A percentile compares a stretch with the other conserved stretches of the same genome.
phyloP scores from a whole-genome alignment of 2,888 invertebrate species.

The Vannuccia rotundouncinata region DNA sequence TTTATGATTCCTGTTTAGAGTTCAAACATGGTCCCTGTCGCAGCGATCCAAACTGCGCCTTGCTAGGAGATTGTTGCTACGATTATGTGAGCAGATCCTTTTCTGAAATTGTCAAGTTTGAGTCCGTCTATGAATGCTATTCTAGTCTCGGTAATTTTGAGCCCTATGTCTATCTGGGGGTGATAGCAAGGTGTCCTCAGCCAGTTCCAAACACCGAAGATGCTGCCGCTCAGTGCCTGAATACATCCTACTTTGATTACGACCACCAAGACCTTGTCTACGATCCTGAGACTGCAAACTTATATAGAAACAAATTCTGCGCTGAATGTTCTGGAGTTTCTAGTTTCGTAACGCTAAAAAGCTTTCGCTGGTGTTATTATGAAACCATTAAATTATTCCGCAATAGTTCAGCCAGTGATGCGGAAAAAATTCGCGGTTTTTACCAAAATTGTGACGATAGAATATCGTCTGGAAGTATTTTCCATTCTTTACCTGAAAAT shows the following conservation, averaged over 20 bases:
- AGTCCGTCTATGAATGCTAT: background rate
- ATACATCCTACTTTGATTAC: background rate
- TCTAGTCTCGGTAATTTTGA: too few species aligned
- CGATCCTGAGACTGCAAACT: background rate
- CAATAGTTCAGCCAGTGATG: background rate
- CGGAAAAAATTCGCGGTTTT: background rate
- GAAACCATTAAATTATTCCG: background rate
- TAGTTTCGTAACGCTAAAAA: background rate
- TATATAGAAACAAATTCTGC: background rate
- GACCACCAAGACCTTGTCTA: background rate
- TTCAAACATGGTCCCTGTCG: background rate
- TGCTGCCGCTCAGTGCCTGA: background rate
- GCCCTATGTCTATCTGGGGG: too few species aligned
- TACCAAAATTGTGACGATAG: background rate
- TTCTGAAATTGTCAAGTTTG: background rate
- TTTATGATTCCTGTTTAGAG: background rate
- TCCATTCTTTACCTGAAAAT: background rate
- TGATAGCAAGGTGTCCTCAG: background rate
- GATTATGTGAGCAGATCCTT: background rate
- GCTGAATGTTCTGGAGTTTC: conserved; percentile 3
- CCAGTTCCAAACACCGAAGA: conserved; percentile 7
- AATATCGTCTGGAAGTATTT: background rate
- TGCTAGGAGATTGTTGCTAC: background rate
- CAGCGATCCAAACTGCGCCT: background rate
- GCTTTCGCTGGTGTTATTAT: background rate